Percentiles rank a stretch among this genome's conserved stretches.
These are phyloP conservation scores for Aspiorhynchus laticeps DNA, from an alignment of 2,113 vertebrate genomes.

Conservation along the genomic window DNA sequence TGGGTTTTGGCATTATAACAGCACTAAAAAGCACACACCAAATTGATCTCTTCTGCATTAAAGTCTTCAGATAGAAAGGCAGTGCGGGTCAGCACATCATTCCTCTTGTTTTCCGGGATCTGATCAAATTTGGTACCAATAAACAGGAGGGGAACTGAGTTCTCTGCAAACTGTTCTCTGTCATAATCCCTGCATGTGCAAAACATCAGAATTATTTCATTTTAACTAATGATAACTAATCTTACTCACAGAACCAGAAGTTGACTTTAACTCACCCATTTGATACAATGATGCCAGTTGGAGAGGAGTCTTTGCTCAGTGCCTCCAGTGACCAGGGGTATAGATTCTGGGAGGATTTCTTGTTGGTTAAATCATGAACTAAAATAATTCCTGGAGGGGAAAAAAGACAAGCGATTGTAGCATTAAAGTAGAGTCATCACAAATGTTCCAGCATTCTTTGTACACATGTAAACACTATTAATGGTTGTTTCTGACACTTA, in stretches of 20 bases:
- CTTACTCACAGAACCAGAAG: not conserved
- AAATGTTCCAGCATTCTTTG: not conserved
- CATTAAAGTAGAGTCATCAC: not conserved
- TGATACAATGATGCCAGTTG: conserved; percentile 92
- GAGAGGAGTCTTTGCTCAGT: conserved; percentile 88
- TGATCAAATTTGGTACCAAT: conserved; percentile 98
- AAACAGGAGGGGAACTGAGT: conserved; percentile 90
- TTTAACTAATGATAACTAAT: not conserved
- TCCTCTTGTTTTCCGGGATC: conserved; percentile 91
- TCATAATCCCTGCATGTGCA: conserved; percentile 87
- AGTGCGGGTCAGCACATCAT: conserved; percentile 91
- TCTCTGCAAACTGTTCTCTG: conserved; percentile 94
- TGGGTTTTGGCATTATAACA: not conserved
- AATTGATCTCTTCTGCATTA: conserved; percentile 96
- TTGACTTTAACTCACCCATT: conserved; percentile 80
- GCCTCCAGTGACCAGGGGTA: conserved; percentile 95
- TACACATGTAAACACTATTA: not conserved
- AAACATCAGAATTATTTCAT: not conserved
- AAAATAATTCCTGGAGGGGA: conserved; percentile 87
- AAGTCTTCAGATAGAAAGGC: conserved; percentile 97
- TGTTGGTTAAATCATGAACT: conserved; percentile 98
- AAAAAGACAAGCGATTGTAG: not conserved
- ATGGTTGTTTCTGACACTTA: conserved; percentile 45
- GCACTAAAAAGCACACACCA: conserved; percentile 74
- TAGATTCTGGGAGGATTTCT: conserved; percentile 98